Evolutionary conservation across 1,140 invertebrate genomes (phyloP), one percentile per base, ranked within the genome.

Genomic region (Alviniconcha marisindica): DNA sequence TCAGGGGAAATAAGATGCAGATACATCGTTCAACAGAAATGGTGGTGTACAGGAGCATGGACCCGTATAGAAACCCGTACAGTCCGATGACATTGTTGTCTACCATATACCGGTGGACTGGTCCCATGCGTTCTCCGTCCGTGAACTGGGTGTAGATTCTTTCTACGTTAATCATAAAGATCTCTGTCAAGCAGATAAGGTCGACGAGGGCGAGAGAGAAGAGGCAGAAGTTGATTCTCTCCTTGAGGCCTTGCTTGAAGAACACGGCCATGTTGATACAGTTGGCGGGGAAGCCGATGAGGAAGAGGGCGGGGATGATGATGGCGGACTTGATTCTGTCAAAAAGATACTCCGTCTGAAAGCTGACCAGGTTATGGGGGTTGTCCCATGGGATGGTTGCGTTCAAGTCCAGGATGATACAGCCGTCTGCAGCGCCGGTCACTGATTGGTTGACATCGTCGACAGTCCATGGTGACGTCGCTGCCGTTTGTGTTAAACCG

Each of bases 141-240:
- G 28, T 21, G 69, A 73, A 36, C 3, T 31, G 12, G 21, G 18
- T 31, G 31, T 73, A 31, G 31, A 38, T 31, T n/a, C 36, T 38
- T 21, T 31, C 28, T 21, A 73, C 28, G 69, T 38, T 31, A 14
- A 73, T 31, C 1, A 73, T 31, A 38, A 38, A 73, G 36, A 73
- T 31, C 31, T n/a, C n/a, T n/a, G 33, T 38, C n/a, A 73, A 21
- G 69, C 24, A 36, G 28, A 73, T 36, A 33, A 73, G 31, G 36
- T 73, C 38, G 0, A 73, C 69, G 7, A 33, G 15, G 7, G 31
- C 69, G 1, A 73, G 36, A 33, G 31, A 36, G 36, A 73, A 73
- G n/a, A 73, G 69, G 36, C 69, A 73, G 21, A 73, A 0, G 69
- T 73, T 73, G 69, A 73, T 73, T 18, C 69, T n/a, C 21, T 73